Evolutionary conservation across 2,888 invertebrate species (phyloP).

Genomic region (Mactromeris polynyma): DNA sequence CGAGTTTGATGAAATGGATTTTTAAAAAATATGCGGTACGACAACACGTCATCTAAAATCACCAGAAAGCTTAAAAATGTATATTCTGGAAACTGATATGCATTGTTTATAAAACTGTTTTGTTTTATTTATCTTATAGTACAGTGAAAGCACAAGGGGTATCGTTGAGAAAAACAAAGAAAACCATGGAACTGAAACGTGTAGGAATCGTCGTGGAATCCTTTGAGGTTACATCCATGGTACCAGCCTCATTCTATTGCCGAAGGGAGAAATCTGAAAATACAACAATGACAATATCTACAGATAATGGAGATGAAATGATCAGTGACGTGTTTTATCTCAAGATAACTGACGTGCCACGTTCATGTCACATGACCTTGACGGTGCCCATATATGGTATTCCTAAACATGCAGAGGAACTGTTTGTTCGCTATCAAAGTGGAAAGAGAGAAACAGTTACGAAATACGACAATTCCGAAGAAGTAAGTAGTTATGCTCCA

Average conservation of each 20-base stretch:
- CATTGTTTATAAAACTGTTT: background rate
- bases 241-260: slow-evolving; percentile 5
- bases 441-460: background rate
- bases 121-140: background rate
- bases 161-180: slow-evolving; percentile 17
- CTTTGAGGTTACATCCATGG: background rate
- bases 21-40: too few relatives aligned
- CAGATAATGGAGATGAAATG: slow-evolving; percentile 34
- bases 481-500: background rate
- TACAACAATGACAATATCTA: background rate
- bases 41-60: too few relatives aligned
- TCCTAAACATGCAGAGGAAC: slow-evolving; percentile 18
- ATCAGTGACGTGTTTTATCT: slow-evolving; percentile 33
- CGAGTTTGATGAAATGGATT: too few relatives aligned
- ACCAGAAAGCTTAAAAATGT: too few relatives aligned
- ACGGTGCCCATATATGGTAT: slow-evolving; percentile 19
- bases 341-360: background rate
- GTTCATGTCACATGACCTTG: slow-evolving; percentile 16
- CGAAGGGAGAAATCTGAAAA: slow-evolving; percentile 30
- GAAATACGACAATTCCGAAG: background rate
- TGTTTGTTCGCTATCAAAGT: slow-evolving; percentile 10
- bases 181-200: slow-evolving; percentile 7
- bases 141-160: slow-evolving; percentile 18
- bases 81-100: background rate
- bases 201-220: slow-evolving; percentile 25